Evolutionary conservation across 2,113 vertebrate genomes (phyloP), one percentile per base, ranked within the genome.

Genomic region (Forbesichthys papilliferus): DNA sequence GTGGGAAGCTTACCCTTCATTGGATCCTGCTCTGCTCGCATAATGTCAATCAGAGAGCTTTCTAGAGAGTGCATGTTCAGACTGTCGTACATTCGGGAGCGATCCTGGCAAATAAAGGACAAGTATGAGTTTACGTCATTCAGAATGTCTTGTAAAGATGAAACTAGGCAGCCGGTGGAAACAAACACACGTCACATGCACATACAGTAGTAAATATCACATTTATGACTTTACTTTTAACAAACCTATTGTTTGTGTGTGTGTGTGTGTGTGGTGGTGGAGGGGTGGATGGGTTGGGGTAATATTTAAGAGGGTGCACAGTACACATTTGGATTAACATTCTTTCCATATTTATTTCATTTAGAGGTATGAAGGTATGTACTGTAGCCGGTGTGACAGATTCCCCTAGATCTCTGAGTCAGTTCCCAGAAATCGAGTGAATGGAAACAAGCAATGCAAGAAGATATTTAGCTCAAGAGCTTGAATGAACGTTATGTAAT

Each of bases 1-100:
- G 73, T 61, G 63, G 61, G 52, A 47, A 3, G 88, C 93, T 91
- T 91, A 98, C 97, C 95, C 93, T 99, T 99, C 87, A 99, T 93
- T 20, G 97, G 96, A 90, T 99, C 97, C 84, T 99, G 97, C 80
- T 99, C 97, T 62, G 96, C 97, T 90, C 97, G 94, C 96, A 99
- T 98, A 92, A 99, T 99, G 92, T 99, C 96, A 83, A 98, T 99
- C 86, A 99, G 95, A 49, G 97, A 98, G 87, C 95, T 98, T 92
- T 99, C 97, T 93, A 99, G 89, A 69, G 96, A 98, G 93, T 97
- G 96, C 97, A 99, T 99, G 93, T 98, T 99, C 90, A 98, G 94
- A 84, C 95, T 97, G 93, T 99, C 97, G 83, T 97, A 97, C 95
- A 98, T 96, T 91, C 96, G 93, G 91, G 93, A 73, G 59, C 92